Conservation (phyloP, 2,797 vertebrate genomes). For the Cetoscarus ocellatus region DNA sequence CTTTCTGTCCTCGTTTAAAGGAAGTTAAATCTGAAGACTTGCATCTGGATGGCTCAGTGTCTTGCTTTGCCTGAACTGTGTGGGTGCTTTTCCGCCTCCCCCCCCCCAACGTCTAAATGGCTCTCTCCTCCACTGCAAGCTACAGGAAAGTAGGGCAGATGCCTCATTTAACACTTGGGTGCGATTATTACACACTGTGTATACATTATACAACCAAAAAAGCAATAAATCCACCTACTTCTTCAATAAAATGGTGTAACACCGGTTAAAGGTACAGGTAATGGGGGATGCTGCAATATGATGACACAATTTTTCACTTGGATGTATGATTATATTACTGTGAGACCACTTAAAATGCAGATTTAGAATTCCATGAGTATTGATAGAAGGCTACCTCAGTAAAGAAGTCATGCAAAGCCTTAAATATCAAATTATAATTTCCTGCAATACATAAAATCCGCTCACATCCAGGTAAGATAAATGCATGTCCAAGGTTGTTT, state of each 20-base stretch:
- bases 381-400: not conserved
- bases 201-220: constrained; percentile 47
- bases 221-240: constrained; percentile 36
- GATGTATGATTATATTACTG: not conserved
- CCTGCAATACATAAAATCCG: not conserved
- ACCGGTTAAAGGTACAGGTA: constrained; percentile 17
- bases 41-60: constrained; percentile 46
- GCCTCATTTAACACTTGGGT: constrained; percentile 73
- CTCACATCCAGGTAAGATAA: not conserved
- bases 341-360: constrained; percentile 6
- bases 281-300: constrained; percentile 23
- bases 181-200: constrained; percentile 54
- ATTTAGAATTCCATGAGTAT: not conserved
- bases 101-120: constrained; percentile 65
- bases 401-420: not conserved
- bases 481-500: constrained; percentile 4
- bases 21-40: constrained; percentile 28
- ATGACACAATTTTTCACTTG: constrained; percentile 11
- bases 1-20: constrained; percentile 6
- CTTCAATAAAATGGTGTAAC: constrained; percentile 16
- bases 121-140: constrained; percentile 60
- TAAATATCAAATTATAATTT: not conserved
- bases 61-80: constrained; percentile 53
- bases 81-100: constrained; percentile 46
- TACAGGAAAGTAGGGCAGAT: constrained; percentile 78